Evolutionary conservation across 2,888 invertebrate genomes (phyloP), one percentile per base, ranked within the genome.

Genomic region (Caenorhabditis panamensis): DNA sequence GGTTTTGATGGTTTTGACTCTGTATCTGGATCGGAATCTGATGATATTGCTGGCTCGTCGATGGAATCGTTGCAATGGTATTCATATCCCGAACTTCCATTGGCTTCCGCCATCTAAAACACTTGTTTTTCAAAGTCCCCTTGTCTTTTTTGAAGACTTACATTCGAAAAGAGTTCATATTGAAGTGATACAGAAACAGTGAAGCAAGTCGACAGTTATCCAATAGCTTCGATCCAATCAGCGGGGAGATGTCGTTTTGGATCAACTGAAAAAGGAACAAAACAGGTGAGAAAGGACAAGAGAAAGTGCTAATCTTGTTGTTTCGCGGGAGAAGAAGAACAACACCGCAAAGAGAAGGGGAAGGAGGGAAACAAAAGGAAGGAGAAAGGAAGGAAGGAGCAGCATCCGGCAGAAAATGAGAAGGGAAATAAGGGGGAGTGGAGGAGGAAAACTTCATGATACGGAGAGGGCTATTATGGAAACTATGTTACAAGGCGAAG

Each of bases 21-120:
- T 63, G 64, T 18, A 71, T 64, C 51, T 78, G 78, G 54, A 71
- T 71, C 1, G 69, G 78, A 51, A 71, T 69, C 36, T 78, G 69
- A 54, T 78, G 78, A 54, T 63, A 68, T 20, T 79, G 61, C 53
- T 51, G 69, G 31, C 41, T 61, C 13, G 56, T 56, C 2, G 66
- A 61, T 36, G 69, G 18, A 11, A 51, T n/a, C 16, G 64, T 26
- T 18, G 18, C 59, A 24, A 59, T 37, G 5, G 47, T 67, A 54
- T 61, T 69, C 28, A 64, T 41, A 24, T 79, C 83, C 13, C 84
- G 76, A 11, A 58, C 44, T 18, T 82, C 82, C 51, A 69, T 73
- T 49, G 82, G 72, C 63, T 85, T 85, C 11, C 85, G 75, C 85
- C 85, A 85, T 75, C 85, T 85, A 41, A 47, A 83, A 69, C 41